phyloP scores from a whole-genome alignment of 1,140 invertebrate species.

The Berghia stephanieae region DNA sequence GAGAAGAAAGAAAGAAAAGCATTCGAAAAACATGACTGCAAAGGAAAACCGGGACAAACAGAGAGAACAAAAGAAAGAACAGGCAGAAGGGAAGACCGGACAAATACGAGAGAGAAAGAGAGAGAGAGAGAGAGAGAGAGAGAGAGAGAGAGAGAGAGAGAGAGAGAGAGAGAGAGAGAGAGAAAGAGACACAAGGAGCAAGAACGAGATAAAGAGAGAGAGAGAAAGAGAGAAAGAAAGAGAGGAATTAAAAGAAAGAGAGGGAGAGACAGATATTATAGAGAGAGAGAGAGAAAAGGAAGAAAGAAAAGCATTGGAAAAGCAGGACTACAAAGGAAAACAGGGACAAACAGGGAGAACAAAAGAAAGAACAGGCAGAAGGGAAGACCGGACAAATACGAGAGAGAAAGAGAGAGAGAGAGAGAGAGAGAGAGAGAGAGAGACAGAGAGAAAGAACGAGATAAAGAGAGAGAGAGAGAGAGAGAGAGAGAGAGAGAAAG shows the following conservation, averaged over 20 bases:
- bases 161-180: background rate
- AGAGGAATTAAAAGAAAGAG: no score
- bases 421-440: constrained; percentile 19
- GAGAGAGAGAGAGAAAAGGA: constrained; percentile 1
- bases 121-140: background rate
- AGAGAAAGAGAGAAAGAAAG: background rate
- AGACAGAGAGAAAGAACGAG: no score
- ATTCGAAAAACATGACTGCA: background rate
- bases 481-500: background rate
- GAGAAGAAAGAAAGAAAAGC: background rate
- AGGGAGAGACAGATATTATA: no score
- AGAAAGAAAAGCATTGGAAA: background rate
- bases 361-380: no score
- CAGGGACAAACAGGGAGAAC: no score
- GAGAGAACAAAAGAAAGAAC: background rate
- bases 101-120: no score
- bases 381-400: no score
- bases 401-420: background rate
- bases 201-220: background rate
- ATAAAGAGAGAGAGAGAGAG: constrained; percentile 13
- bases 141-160: background rate
- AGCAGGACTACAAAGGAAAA: background rate
- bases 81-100: background rate
- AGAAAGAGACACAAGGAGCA: background rate
- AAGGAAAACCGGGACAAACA: constrained; percentile 17